Evolutionary conservation across 2,888 invertebrate genomes (phyloP).

Genomic region (Teleiodes luculella): DNA sequence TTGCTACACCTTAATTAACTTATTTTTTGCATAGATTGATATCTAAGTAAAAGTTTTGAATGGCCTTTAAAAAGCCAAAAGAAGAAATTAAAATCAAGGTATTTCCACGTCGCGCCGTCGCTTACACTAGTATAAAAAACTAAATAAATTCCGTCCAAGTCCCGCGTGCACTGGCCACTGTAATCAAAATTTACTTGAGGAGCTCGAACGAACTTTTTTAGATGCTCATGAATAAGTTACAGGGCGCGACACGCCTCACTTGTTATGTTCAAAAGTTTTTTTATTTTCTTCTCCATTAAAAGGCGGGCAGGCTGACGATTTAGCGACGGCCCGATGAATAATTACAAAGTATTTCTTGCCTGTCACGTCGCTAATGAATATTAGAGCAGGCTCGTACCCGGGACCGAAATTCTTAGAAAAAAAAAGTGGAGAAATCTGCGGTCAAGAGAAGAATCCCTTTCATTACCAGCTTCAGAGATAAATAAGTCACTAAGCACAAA

Average conservation of each 20-base stretch:
- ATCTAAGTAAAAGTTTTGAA: too few species aligned
- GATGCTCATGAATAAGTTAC: slow-evolving; percentile 68
- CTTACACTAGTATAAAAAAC: slow-evolving; percentile 3
- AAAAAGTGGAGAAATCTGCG: slow-evolving; percentile 39
- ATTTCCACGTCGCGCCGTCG: background rate
- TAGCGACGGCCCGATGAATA: slow-evolving; percentile 70
- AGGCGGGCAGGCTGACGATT: slow-evolving; percentile 60
- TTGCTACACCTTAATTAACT: too few species aligned
- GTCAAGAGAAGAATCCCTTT: slow-evolving; percentile 55
- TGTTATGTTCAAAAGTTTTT: slow-evolving; percentile 71
- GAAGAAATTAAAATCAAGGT: background rate
- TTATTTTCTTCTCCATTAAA: slow-evolving; percentile 70
- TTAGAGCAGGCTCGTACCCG: slow-evolving; percentile 45
- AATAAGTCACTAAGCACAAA: slow-evolving; percentile 71
- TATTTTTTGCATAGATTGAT: too few species aligned
- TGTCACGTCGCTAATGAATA: slow-evolving; percentile 75
- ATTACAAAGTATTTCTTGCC: slow-evolving; percentile 72
- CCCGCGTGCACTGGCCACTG: slow-evolving; percentile 39
- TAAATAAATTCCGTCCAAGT: slow-evolving; percentile 14
- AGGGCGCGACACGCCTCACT: slow-evolving; percentile 59
- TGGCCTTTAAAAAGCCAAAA: background rate
- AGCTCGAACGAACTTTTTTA: slow-evolving; percentile 47
- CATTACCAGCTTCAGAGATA: slow-evolving; percentile 63
- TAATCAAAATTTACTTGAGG: slow-evolving; percentile 56
- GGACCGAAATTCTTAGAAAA: slow-evolving; percentile 23